Conservation (phyloP, 2,797 vertebrate genomes). For the Danionella dracula region DNA sequence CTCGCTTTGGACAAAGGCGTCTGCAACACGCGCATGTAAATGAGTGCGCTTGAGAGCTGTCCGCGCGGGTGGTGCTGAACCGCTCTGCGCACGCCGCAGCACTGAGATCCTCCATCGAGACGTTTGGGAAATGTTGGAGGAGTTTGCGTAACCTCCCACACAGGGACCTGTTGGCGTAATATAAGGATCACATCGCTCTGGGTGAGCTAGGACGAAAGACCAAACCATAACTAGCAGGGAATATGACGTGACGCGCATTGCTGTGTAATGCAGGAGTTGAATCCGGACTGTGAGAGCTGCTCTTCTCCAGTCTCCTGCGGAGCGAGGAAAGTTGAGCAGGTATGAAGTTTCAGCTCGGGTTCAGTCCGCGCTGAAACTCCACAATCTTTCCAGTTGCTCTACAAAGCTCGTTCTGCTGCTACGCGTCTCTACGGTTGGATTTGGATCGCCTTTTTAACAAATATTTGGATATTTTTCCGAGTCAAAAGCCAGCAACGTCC, state of each 20-base stretch:
- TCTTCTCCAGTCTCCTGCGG: not conserved
- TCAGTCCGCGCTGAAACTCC: slow-evolving; percentile 7
- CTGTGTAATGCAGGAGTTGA: too few relatives aligned
- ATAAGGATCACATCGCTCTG: too few relatives aligned
- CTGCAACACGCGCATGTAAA: not conserved
- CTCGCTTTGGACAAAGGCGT: too few relatives aligned
- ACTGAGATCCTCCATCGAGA: not conserved
- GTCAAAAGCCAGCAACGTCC: too few relatives aligned
- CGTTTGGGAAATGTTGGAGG: not conserved
- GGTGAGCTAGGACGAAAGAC: too few relatives aligned
- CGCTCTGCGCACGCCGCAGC: not conserved
- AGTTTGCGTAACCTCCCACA: not conserved
- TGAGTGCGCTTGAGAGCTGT: not conserved
- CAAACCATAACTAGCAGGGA: too few relatives aligned
- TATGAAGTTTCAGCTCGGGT: slow-evolving; percentile 19
- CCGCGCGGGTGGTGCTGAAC: slow-evolving; percentile 21
- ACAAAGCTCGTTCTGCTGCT: slow-evolving; percentile 2
- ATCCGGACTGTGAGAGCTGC: too few relatives aligned
- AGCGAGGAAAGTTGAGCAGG: slow-evolving; percentile 15
- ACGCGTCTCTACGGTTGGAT: slow-evolving; percentile 6
- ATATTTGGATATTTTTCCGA: too few relatives aligned
- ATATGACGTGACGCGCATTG: too few relatives aligned
- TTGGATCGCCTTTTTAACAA: slow-evolving; percentile 4
- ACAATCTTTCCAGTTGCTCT: slow-evolving; percentile 18
- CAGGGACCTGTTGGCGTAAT: too few relatives aligned